phyloP scores from a whole-genome alignment of 2,797 vertebrate species.

The Alfaro cultratus region DNA sequence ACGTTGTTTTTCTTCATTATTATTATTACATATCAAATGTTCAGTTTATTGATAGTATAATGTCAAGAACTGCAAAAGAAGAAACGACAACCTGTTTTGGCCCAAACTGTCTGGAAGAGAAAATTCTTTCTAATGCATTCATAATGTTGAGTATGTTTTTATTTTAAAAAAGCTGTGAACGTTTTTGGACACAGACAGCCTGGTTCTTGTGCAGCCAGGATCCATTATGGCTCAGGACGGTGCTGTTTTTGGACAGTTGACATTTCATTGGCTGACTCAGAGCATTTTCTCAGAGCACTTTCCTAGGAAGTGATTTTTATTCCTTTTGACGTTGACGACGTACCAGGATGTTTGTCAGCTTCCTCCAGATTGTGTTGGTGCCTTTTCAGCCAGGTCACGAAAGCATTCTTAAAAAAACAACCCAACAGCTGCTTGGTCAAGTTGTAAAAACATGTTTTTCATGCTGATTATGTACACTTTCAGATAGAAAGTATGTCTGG shows the following conservation, averaged over 20 bases:
- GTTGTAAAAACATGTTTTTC: neutral
- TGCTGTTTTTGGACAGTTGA: conserved; percentile 23
- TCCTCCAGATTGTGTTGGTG: conserved; percentile 21
- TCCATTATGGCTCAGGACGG: conserved; percentile 12
- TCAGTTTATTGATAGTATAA: neutral
- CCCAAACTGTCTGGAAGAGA: neutral
- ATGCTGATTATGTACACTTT: neutral
- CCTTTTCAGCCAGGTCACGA: conserved; percentile 3
- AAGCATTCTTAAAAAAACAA: conserved; percentile 15
- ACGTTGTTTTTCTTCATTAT: neutral
- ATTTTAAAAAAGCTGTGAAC: neutral
- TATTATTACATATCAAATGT: neutral
- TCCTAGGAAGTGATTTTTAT: conserved; percentile 7
- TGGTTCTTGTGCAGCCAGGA: neutral
- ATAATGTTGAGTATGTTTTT: neutral
- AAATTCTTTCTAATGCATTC: neutral
- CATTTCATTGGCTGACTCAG: conserved; percentile 30
- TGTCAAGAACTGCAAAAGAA: neutral
- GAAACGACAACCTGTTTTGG: neutral
- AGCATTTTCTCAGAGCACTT: conserved; percentile 19
- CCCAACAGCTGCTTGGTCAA: neutral
- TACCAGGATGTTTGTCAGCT: conserved; percentile 23
- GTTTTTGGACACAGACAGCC: neutral
- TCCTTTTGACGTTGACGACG: conserved; percentile 7
- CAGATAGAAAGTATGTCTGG: neutral